Conservation (phyloP, 30 jellyfish, hydroid and myxozoan species). For the Aurelia coerulea region DNA sequence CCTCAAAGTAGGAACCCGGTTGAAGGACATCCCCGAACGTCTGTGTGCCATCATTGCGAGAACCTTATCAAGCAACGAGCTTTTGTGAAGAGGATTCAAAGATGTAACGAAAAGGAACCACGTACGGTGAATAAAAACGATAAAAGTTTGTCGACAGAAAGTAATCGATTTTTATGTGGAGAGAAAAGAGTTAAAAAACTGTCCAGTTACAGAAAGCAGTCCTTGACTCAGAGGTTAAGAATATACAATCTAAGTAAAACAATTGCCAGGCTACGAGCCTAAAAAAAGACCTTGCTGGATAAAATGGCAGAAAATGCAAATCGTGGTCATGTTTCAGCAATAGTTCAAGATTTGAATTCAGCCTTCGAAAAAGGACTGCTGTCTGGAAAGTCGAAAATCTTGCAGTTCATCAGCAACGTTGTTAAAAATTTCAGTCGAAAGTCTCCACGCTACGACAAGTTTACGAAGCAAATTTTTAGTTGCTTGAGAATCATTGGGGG, state of each 20-base stretch:
- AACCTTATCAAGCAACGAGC: slow-evolving; percentile 7
- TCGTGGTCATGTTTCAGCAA: slow-evolving; percentile 33
- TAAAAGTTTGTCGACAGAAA: background rate
- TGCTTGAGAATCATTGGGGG: slow-evolving; percentile 23
- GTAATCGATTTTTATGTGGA: slow-evolving; percentile 3
- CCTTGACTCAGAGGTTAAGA: background rate
- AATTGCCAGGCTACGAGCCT: slow-evolving; percentile 26
- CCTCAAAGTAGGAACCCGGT: background rate
- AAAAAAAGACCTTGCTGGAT: slow-evolving; percentile 1
- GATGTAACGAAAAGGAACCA: background rate
- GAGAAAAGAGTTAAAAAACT: slow-evolving; percentile 1
- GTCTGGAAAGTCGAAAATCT: slow-evolving; percentile 26
- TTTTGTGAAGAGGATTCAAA: slow-evolving; percentile 12
- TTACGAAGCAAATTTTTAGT: slow-evolving; percentile 29
- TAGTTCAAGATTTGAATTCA: background rate
- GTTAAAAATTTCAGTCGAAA: slow-evolving; percentile 34
- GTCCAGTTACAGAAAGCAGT: background rate
- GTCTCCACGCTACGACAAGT: slow-evolving; percentile 5
- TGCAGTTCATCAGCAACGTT: slow-evolving; percentile 22
- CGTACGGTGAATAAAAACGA: background rate
- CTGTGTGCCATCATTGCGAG: slow-evolving; percentile 15
- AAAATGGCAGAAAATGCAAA: slow-evolving; percentile 34
- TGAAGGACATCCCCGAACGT: background rate
- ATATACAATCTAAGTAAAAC: slow-evolving; percentile 14
- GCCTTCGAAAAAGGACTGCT: slow-evolving; percentile 25